phyloP scores from a whole-genome alignment of 1,140 invertebrate genomes.

The Drosophila grimshawi region DNA sequence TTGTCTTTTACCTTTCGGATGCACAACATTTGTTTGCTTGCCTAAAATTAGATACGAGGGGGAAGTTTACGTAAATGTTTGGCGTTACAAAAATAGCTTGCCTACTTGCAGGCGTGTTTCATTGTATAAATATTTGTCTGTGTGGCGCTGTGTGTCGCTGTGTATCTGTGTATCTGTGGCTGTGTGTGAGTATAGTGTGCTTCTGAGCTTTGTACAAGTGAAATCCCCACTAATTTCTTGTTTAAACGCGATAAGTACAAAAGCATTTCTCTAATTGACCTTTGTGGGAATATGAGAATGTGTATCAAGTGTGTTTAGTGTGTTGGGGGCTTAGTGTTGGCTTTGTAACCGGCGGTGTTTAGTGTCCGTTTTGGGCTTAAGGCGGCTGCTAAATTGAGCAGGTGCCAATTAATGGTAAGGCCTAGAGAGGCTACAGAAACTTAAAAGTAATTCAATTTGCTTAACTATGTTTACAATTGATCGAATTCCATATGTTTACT shows the following conservation, averaged over 20 bases:
- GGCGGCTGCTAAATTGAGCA: constrained; percentile 37
- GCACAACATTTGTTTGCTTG: constrained; percentile 83
- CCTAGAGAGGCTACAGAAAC: constrained; percentile 58
- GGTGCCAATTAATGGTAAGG: constrained; percentile 30
- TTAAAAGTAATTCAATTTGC: constrained; percentile 73
- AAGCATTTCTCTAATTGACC: constrained; percentile 75
- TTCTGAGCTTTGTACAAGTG: constrained; percentile 65
- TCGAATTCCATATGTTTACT: constrained; percentile 44
- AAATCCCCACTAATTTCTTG: constrained; percentile 71
- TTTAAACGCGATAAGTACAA: constrained; percentile 70
- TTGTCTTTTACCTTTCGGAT: constrained; percentile 84
- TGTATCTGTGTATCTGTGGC: constrained; percentile 28
- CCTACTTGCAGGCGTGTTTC: constrained; percentile 51
- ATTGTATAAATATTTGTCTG: neutral
- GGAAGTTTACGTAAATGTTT: constrained; percentile 42
- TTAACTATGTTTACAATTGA: constrained; percentile 71
- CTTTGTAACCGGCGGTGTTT: constrained; percentile 24
- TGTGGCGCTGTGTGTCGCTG: constrained; percentile 8
- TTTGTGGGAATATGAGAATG: constrained; percentile 17
- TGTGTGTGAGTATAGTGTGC: constrained; percentile 14
- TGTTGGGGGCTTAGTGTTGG: constrained; percentile 23
- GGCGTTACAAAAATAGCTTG: constrained; percentile 32
- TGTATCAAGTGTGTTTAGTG: constrained; percentile 24
- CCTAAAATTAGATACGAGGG: constrained; percentile 73
- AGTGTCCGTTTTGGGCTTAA: constrained; percentile 34